Percentiles rank a stretch among this genome's conserved stretches.
Evolutionary conservation across 2,113 vertebrate species (phyloP).

Genomic region (Grus americana): DNA sequence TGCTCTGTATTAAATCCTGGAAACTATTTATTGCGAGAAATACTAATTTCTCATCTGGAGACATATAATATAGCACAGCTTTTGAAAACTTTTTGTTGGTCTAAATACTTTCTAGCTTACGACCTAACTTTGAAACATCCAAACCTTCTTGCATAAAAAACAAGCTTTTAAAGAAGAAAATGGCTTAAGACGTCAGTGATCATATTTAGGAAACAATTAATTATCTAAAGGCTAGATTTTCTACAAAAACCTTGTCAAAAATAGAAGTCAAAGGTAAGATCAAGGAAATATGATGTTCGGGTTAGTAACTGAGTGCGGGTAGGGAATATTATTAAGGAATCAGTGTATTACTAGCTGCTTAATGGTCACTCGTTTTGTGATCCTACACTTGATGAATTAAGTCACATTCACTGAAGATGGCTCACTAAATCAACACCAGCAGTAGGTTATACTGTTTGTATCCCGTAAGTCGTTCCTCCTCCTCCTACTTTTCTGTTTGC

Average conservation of each 20-base stretch:
- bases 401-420: background rate
- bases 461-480: background rate
- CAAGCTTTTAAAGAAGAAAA: background rate
- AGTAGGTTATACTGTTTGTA: background rate
- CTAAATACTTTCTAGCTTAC: background rate
- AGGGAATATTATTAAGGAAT: background rate
- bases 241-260: background rate
- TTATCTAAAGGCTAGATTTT: background rate
- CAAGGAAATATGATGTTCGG: background rate
- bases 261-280: background rate
- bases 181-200: background rate
- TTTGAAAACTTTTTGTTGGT: background rate
- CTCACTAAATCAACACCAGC: background rate
- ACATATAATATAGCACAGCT: background rate
- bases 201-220: background rate
- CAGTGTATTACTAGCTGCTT: background rate
- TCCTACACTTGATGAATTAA: background rate
- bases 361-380: background rate
- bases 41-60: background rate
- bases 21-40: background rate
- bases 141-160: background rate
- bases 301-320: background rate
- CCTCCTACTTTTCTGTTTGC: background rate
- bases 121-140: background rate
- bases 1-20: background rate